These are phyloP conservation scores for Callipepla californica DNA, from an alignment of 2,113 vertebrate genomes.

Conservation along the genomic window DNA sequence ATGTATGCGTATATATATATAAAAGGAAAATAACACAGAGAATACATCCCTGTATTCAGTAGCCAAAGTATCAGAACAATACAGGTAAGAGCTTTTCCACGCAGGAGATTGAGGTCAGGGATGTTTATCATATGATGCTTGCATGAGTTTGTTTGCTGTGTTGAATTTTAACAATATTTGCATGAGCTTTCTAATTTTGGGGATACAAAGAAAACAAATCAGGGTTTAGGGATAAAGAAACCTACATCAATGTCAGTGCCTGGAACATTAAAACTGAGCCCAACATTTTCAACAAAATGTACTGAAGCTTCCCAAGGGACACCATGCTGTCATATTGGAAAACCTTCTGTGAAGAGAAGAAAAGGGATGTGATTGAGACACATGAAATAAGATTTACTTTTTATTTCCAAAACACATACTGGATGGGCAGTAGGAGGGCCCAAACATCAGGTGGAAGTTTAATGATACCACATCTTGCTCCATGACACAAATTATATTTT, in stretches of 20 bases:
- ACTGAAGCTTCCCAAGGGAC: neutral
- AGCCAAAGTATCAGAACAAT: neutral
- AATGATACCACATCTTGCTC: neutral
- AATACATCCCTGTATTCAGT: neutral
- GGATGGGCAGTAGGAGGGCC: neutral
- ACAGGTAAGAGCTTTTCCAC: neutral
- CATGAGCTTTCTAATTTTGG: neutral
- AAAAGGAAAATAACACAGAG: neutral
- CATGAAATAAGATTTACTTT: neutral
- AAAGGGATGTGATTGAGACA: neutral
- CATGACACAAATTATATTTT: neutral
- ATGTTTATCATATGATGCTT: neutral
- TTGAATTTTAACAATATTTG: neutral
- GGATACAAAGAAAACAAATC: neutral
- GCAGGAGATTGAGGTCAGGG: neutral
- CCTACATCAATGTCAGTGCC: neutral
- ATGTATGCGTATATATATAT: no score
- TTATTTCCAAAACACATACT: neutral
- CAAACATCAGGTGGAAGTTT: neutral
- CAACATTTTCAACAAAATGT: neutral
- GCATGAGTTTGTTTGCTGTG: neutral
- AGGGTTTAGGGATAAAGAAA: neutral
- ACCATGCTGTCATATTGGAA: neutral
- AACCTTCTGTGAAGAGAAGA: neutral
- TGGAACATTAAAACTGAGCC: neutral